Percentiles rank a stretch among this genome's conserved stretches.
Conservation (phyloP, 2,888 invertebrate genomes). For the Octonoba sinensis region DNA sequence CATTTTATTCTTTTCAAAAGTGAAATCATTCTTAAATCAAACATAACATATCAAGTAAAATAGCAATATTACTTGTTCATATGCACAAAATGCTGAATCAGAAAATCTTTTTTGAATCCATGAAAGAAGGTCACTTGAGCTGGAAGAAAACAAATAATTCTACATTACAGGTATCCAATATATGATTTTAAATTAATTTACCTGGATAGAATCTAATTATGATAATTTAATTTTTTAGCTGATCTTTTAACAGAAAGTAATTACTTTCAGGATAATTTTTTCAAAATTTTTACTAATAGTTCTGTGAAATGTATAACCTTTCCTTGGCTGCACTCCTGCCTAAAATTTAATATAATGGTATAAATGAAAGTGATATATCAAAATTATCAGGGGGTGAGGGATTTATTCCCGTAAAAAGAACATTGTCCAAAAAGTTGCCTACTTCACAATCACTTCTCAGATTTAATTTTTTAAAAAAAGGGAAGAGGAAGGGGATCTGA, state of each 20-base stretch:
- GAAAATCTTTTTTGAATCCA: constrained; percentile 71
- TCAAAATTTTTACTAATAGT: no score
- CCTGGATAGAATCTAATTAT: neutral
- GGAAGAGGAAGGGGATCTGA: no score
- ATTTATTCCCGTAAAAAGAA: no score
- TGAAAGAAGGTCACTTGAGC: constrained; percentile 71
- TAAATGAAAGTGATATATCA: no score
- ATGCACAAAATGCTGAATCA: constrained; percentile 71
- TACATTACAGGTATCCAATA: constrained; percentile 45
- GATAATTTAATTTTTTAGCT: neutral
- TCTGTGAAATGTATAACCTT: no score
- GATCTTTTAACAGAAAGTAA: neutral
- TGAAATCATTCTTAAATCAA: neutral
- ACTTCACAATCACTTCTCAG: no score
- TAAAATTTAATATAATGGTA: no score
- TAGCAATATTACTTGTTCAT: constrained; percentile 71
- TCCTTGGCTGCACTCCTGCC: no score
- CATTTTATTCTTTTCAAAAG: no score
- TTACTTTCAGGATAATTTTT: neutral
- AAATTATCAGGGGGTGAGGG: no score
- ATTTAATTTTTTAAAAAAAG: no score
- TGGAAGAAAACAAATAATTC: constrained; percentile 61
- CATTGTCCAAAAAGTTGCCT: no score
- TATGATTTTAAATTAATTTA: neutral
- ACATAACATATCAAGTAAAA: neutral